Conservation (phyloP, 1,140 invertebrate genomes). For the Nebria ingens region DNA sequence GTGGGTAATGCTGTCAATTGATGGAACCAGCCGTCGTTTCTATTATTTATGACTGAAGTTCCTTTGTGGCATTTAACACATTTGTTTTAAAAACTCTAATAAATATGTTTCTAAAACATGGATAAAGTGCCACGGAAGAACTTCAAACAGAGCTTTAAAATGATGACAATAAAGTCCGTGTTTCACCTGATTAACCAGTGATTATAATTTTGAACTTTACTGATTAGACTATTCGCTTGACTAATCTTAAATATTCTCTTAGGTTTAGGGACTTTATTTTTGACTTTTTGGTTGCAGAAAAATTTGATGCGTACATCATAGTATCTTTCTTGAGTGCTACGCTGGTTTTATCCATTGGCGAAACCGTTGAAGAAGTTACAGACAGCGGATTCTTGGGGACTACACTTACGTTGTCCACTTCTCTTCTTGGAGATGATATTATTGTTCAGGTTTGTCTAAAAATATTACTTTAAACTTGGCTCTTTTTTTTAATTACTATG, state of each 20-base stretch:
- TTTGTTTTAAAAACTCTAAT: no score
- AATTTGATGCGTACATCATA: slow-evolving; percentile 99
- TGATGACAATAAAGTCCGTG: slow-evolving; percentile 30
- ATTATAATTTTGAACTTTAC: slow-evolving; percentile 23
- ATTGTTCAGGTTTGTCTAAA: slow-evolving; percentile 77
- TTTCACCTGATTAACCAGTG: slow-evolving; percentile 29
- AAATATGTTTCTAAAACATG: no score
- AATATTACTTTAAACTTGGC: slow-evolving; percentile 1
- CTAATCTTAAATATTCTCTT: background rate
- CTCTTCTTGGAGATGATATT: slow-evolving; percentile 93
- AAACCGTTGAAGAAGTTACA: slow-evolving; percentile 99
- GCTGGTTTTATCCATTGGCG: slow-evolving; percentile 96
- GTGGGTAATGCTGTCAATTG: background rate
- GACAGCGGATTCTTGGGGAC: slow-evolving; percentile 99
- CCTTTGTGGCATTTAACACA: no score
- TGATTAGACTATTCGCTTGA: slow-evolving; percentile 13
- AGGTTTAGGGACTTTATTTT: background rate
- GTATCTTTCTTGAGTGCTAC: slow-evolving; percentile 99
- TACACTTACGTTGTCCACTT: slow-evolving; percentile 93
- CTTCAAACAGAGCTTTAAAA: slow-evolving; percentile 13
- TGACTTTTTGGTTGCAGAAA: slow-evolving; percentile 68
- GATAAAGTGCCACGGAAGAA: no score
- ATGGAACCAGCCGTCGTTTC: background rate
- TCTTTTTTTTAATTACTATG: background rate
- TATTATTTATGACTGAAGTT: no score